Base-by-base conservation (phyloP, 2,888 invertebrate species). In the Rhagonycha fulva region DNA sequence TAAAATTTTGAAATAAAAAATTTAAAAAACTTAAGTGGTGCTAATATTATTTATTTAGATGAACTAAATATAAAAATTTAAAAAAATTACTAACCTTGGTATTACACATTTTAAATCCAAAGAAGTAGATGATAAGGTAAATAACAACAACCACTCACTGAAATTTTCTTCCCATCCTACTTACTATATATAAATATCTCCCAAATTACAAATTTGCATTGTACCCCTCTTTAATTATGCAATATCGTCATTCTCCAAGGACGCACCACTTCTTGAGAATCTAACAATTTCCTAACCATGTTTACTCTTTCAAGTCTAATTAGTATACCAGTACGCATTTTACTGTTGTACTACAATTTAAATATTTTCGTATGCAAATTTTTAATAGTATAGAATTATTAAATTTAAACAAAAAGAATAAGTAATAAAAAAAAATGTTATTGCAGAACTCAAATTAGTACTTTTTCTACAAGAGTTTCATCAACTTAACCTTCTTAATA, bases 171-270 rank as follows among this genome's bases (percentile, higher is more conserved):
- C 76, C 79, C 79, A 81, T 79, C 83, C 82, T 81, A 83, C 83
- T 84, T 84, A 82, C 83, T 83, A 82, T 86, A 84, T 85, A 85
- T 84, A 84, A 81, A 82, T 76, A 78, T 70, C 82, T 84, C 83
- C 84, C 83, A 82, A 79, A 82, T 82, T 80, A 82, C 81, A 82
- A 82, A 79, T 60, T 79, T 76, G 81, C 74, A 82, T 82, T 82
- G 81, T 82, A 72, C 80, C 81, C 82, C 63, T 82, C 82, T 83
- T 78, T 80, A 76, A 76, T 66, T 77, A 79, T 24, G 62, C 78
- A 82, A 82, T 75, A 79, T 78, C 80, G 80, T 78, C 75, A 78
- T 71, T 75, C 78, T 47, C 75, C 79, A 82, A 82, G 82, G 82
- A 78, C 81, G 74, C 74, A 70, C 74, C 70, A 75, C 70, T 75